phyloP scores from a whole-genome alignment of 2,113 vertebrate genomes.

The Anoura caudifer region DNA sequence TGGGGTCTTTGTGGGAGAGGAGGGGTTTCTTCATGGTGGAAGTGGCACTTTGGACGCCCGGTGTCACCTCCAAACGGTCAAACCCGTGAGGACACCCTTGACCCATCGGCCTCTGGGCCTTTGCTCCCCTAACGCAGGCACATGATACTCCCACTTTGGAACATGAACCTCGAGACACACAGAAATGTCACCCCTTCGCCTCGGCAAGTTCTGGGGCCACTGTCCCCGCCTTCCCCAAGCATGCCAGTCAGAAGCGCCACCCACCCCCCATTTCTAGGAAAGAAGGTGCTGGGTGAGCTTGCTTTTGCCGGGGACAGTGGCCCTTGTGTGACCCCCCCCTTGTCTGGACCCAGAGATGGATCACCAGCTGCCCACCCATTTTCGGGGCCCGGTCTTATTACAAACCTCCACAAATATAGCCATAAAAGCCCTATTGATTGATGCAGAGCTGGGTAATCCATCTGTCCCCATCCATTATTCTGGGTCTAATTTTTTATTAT shows the following conservation, averaged over 20 bases:
- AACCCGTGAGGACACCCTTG: background rate
- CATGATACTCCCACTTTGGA: accelerated
- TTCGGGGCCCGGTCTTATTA: slow-evolving; percentile 48
- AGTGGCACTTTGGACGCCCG: accelerated
- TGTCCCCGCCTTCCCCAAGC: no score
- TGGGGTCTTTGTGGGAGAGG: background rate
- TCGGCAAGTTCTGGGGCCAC: background rate
- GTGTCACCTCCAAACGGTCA: background rate
- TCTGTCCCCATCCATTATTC: slow-evolving; percentile 66
- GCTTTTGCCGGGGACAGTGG: background rate
- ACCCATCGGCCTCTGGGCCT: accelerated
- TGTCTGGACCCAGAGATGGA: slow-evolving; percentile 30
- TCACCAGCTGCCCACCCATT: slow-evolving; percentile 40
- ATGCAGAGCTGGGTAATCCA: slow-evolving; percentile 53
- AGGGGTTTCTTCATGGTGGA: background rate
- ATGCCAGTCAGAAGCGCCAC: background rate
- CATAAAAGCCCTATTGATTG: slow-evolving; percentile 61
- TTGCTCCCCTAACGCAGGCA: accelerated
- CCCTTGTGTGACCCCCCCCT: background rate
- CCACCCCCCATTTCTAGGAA: accelerated
- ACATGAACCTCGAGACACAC: accelerated
- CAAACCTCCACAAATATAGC: slow-evolving; percentile 54
- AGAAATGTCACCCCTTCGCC: background rate
- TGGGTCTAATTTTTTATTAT: slow-evolving; percentile 62
- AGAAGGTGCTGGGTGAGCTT: background rate